A percentile compares a stretch with the other conserved stretches of the same genome.
Conservation (phyloP, 2,113 vertebrate species). For the Hippocampus mohnikei region DNA sequence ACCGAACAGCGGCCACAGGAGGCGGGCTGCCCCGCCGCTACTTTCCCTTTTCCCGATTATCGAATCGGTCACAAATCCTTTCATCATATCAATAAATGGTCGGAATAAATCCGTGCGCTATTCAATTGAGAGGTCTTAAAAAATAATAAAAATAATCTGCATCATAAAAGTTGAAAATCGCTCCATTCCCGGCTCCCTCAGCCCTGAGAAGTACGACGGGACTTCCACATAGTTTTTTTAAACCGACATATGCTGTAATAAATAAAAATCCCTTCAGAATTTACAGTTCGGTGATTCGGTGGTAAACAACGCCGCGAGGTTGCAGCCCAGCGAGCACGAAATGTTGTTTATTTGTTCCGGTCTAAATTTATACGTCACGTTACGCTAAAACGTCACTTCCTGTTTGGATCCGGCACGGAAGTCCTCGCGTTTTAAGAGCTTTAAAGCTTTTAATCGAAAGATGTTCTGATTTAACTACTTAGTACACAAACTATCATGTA, state of each 20-base stretch:
- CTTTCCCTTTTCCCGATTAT: conserved; percentile 1
- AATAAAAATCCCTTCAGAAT: background rate
- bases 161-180: background rate
- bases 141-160: background rate
- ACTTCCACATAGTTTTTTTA: background rate
- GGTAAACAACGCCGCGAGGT: background rate
- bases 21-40: conserved; percentile 30
- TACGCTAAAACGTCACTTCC: conserved; percentile 36
- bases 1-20: conserved; percentile 56
- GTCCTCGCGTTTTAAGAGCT: no score
- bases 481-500: no score
- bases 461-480: no score
- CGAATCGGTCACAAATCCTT: background rate
- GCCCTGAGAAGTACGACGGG: background rate
- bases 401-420: no score
- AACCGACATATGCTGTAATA: background rate
- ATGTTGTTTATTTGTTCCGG: conserved; percentile 56
- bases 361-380: conserved; percentile 31
- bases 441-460: no score
- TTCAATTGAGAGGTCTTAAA: background rate
- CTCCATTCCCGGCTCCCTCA: background rate
- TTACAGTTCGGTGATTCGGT: background rate
- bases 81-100: conserved; percentile 22
- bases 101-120: background rate
- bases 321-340: background rate